phyloP scores from a whole-genome alignment of 2,113 vertebrate genomes.

The Chloebia gouldiae region DNA sequence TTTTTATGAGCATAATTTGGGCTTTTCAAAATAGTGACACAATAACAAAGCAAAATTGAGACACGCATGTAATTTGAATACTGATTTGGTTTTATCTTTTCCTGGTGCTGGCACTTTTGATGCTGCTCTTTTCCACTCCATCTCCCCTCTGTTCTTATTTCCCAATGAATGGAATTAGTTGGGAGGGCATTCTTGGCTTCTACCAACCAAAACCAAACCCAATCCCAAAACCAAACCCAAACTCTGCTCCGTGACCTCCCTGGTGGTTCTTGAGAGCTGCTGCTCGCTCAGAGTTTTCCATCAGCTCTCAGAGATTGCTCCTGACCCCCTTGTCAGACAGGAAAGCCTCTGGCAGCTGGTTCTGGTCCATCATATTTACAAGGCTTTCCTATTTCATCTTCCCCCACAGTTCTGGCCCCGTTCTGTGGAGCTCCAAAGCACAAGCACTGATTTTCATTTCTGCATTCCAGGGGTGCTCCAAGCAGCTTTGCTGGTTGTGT shows the following conservation, averaged over 20 bases:
- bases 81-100: constrained; percentile 67
- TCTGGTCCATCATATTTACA: too few species aligned
- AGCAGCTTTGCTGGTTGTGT: neutral
- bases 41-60: constrained; percentile 79
- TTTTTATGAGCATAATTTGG: constrained; percentile 79
- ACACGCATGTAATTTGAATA: constrained; percentile 71
- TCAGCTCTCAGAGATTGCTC: neutral
- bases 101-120: constrained; percentile 60
- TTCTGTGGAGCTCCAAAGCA: neutral
- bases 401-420: neutral
- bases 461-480: neutral
- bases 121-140: constrained; percentile 53
- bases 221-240: neutral
- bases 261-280: neutral
- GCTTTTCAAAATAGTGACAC: constrained; percentile 81
- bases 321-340: neutral
- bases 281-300: neutral
- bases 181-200: neutral
- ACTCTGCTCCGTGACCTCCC: neutral
- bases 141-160: constrained; percentile 49
- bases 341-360: neutral
- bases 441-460: neutral
- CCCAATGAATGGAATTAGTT: constrained; percentile 17
- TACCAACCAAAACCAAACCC: neutral
- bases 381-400: too few species aligned